Base-by-base conservation (phyloP, 2,797 vertebrate genomes). In the Rhinogobio ventralis region DNA sequence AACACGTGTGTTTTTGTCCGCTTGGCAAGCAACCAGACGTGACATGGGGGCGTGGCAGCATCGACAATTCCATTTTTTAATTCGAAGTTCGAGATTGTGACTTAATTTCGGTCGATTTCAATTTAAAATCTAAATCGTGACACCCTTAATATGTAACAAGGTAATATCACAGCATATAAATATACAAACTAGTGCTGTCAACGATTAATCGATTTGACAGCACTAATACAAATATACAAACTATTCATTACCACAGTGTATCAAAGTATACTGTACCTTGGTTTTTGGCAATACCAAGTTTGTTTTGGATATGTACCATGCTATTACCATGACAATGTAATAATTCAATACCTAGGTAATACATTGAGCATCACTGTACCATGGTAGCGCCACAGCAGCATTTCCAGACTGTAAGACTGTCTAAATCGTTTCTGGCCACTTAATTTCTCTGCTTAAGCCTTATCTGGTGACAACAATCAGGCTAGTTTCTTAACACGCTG, bases 401-500 rank as follows among this genome's bases (percentile, higher is more conserved):
- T 33, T 64, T 82, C 0, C 1, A 64, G 20, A 30, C 39, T 79
- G 15, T 39, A 19, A 57, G 79, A n/a, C 55, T n/a, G 5, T 81
- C 46, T 39, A 49, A 67, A 8, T n/a, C 5, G 33, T 51, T 23
- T n/a, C 46, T 83, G 85, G 74, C 55, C 85, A 86, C 64, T 86
- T 84, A 25, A 45, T 78, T 78, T 84, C 66, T 72, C 42, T 62
- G 66, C 55, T 79, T 83, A 86, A 86, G 55, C 67, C 75, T 83
- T 19, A 74, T 86, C 81, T 66, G 67, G 33, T 45, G 73, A 71
- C 53, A 86, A 78, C 46, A 78, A 71, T 42, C 36, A 69, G 8
- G 30, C 66, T 45, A 79, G 75, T 85, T 85, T 64, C 76, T 85
- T 85, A 79, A 64, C 51, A 73, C 23, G 2, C 75, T 84, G 79